Percentiles rank a stretch among this genome's conserved stretches.
Evolutionary conservation across 2,888 invertebrate genomes (phyloP).

Genomic region (Junonia oenone): DNA sequence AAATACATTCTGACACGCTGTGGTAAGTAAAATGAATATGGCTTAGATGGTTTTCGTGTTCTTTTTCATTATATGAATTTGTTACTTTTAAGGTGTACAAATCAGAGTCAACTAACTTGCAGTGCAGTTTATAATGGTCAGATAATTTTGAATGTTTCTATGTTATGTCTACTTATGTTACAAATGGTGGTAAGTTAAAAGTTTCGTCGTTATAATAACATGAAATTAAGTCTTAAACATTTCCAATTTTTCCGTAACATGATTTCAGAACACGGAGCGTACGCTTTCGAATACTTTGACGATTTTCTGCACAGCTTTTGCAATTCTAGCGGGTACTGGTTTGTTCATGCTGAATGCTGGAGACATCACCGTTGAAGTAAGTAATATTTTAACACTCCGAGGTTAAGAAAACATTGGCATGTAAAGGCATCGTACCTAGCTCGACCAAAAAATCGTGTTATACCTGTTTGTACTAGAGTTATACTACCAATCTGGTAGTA

Average conservation of each 20-base stretch:
- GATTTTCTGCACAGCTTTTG: background rate
- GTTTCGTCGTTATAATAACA: background rate
- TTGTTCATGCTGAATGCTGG: background rate
- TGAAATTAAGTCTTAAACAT: background rate
- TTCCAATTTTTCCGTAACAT: background rate
- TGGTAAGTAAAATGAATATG: conserved; percentile 35
- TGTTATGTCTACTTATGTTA: conserved; percentile 30
- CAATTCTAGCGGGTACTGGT: background rate
- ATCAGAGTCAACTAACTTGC: conserved; percentile 36
- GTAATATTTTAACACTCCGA: too few species aligned
- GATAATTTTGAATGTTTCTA: conserved; percentile 37
- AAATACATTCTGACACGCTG: conserved; percentile 45
- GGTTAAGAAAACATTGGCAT: too few species aligned
- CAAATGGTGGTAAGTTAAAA: conserved; percentile 30
- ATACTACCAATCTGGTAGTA: too few species aligned
- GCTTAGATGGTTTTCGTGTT: too few species aligned
- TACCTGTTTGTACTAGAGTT: too few species aligned
- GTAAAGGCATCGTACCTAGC: too few species aligned
- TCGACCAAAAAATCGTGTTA: too few species aligned
- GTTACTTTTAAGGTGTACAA: conserved; percentile 39
- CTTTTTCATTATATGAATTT: background rate
- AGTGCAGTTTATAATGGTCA: conserved; percentile 39
- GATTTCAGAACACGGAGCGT: background rate
- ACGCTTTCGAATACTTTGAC: background rate
- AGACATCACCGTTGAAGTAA: background rate